These are phyloP conservation scores for Triops cancriformis DNA, from an alignment of 1,140 invertebrate genomes.

Conservation along the genomic window DNA sequence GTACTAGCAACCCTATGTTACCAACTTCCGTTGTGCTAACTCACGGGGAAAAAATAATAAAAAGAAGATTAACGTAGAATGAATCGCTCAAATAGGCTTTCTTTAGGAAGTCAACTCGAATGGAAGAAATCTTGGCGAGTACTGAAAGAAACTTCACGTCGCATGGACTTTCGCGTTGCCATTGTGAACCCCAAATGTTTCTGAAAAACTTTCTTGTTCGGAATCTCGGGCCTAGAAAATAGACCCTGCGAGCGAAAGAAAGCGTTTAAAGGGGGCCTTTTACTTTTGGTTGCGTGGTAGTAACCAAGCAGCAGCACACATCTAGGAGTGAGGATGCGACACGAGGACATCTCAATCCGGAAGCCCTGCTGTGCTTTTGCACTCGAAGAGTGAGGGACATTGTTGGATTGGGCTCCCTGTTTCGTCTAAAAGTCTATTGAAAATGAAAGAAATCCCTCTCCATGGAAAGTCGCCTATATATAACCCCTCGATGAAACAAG, in stretches of 20 bases:
- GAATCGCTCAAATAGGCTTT: not conserved
- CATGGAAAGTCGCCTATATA: not conserved
- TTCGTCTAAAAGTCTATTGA: not conserved
- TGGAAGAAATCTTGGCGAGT: not conserved
- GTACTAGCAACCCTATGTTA: too few relatives aligned
- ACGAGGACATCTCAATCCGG: conserved; percentile 5
- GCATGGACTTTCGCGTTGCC: not conserved
- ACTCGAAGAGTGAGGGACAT: not conserved
- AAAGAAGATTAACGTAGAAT: not conserved
- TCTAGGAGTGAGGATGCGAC: not conserved
- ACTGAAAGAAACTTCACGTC: not conserved
- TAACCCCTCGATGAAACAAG: conserved; percentile 13
- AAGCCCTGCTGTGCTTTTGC: conserved; percentile 12
- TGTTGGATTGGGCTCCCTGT: not conserved
- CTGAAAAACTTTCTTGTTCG: not conserved
- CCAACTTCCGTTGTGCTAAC: not conserved
- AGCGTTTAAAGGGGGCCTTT: not conserved
- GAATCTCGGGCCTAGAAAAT: too few relatives aligned
- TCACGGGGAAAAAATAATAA: not conserved
- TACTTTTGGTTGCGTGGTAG: not conserved
- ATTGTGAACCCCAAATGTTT: not conserved
- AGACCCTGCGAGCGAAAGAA: not conserved
- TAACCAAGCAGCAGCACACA: not conserved
- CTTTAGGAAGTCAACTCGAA: not conserved
- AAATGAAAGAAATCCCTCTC: not conserved